Evolutionary conservation across 2,113 vertebrate species (phyloP).

Genomic region (Chaetorhynchus papuensis): DNA sequence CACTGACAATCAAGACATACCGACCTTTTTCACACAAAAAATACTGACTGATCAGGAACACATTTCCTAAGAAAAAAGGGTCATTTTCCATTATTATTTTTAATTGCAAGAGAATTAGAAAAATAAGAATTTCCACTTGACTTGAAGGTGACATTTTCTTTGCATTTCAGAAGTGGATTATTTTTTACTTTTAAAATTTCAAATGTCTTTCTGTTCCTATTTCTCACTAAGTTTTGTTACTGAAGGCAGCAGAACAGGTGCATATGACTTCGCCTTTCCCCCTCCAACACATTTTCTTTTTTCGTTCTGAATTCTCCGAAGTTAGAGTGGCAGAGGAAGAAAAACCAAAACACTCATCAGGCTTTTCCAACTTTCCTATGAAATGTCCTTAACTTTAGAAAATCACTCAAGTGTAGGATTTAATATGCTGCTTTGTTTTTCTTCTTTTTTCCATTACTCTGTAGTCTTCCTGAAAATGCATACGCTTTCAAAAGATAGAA

Average conservation of each 20-base stretch:
- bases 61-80: background rate
- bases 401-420: background rate
- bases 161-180: conserved; percentile 6
- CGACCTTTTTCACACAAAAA: background rate
- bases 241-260: conserved; percentile 60
- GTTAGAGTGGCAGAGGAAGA: background rate
- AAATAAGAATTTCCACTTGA: background rate
- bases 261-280: conserved; percentile 14
- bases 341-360: background rate
- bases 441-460: background rate
- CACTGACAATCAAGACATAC: background rate
- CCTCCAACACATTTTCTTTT: conserved; percentile 63
- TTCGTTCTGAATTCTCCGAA: conserved; percentile 25
- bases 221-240: conserved; percentile 41
- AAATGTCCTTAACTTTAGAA: conserved; percentile 19
- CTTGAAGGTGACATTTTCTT: conserved; percentile 15
- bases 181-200: conserved; percentile 34
- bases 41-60: background rate
- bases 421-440: background rate
- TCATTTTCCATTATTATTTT: background rate
- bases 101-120: background rate
- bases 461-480: background rate
- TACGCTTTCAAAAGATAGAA: background rate
- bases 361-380: conserved; percentile 26
- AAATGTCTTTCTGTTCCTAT: conserved; percentile 18